Evolutionary conservation across 2,888 invertebrate genomes (phyloP), one percentile per base, ranked within the genome.

Genomic region (Ophion ventricosus): DNA sequence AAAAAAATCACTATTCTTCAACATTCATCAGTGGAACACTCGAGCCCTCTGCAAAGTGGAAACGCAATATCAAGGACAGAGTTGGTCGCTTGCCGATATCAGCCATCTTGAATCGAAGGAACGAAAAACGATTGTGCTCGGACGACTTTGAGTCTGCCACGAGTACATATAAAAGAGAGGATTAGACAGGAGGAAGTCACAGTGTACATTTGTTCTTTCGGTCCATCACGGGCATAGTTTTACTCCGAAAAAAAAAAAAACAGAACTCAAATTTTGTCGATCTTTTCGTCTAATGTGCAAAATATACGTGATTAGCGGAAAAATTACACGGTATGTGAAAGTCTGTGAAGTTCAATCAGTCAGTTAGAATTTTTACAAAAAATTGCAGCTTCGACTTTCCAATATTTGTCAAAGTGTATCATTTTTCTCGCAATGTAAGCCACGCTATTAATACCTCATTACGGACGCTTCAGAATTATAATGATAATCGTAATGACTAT

Each of bases 111-210:
- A 66, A 84, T 87, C 85, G 77, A 74, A 70, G 75, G 80, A 69
- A 81, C 80, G 80, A 86, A 85, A 86, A 87, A 82, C 75, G 75
- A 78, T 72, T 29, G 63, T 80, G 61, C 56, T 66, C 66, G 56
- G 25, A 66, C 29, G 64, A 56, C 73, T 57, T 25, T 5, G 78
- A 74, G 74, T 66, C 82, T 29, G 70, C 17, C 76, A 78, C 78
- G 76, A 84, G 78, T 72, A 67, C 87, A 88, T 89, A 90, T 89
- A 90, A 89, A 85, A 80, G 83, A 81, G 83, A 77, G 81, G 82
- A 77, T 80, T 83, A 57, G 79, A 72, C 66, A 43, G 59, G 64
- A 79, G 26, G 75, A 78, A 81, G 70, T 75, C 66, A 72, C 80
- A 83, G 83, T 83, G 78, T 66, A 54, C 69, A 43, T 66, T 70